Conservation (phyloP, 2,888 invertebrate genomes). For the Lasioglossum oenotherae region DNA sequence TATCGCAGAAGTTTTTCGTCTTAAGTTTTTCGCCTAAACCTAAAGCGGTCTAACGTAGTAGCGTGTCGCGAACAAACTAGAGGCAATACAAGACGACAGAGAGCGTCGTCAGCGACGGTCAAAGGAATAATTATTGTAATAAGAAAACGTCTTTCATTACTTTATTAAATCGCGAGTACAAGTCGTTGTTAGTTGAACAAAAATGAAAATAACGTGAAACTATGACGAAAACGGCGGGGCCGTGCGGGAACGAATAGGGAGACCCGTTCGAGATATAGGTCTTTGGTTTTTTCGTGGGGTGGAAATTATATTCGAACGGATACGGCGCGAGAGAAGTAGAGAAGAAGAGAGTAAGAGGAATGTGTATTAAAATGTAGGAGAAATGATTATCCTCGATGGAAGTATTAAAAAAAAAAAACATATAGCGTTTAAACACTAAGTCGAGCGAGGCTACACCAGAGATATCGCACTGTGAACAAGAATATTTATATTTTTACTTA, state of each 20-base stretch:
- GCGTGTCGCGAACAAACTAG: conserved; percentile 40
- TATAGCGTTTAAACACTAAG: conserved; percentile 51
- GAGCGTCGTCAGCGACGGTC: conserved; percentile 48
- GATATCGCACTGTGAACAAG: conserved; percentile 73
- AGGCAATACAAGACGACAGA: conserved; percentile 38
- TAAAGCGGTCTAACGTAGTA: conserved; percentile 51
- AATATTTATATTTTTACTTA: conserved; percentile 82
- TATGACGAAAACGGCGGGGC: conserved; percentile 17
- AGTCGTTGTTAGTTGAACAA: conserved; percentile 70
- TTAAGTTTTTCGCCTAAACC: conserved; percentile 34
- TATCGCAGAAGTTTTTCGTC: conserved; percentile 31
- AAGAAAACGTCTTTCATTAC: conserved; percentile 82
- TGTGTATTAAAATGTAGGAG: conserved; percentile 37
- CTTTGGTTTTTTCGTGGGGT: conserved; percentile 46
- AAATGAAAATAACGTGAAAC: conserved; percentile 45
- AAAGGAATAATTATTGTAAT: conserved; percentile 75
- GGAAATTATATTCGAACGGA: conserved; percentile 38
- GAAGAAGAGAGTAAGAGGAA: background rate
- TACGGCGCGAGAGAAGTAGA: conserved; percentile 20
- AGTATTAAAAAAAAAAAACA: conserved; percentile 40
- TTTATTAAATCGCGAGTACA: conserved; percentile 78
- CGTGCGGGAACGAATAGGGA: conserved; percentile 33
- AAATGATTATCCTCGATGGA: conserved; percentile 50
- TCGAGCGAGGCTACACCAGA: conserved; percentile 63
- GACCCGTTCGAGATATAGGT: conserved; percentile 35